Base-by-base conservation (phyloP, 64 coral and sea anemone genomes). In the Montipora foliosa region DNA sequence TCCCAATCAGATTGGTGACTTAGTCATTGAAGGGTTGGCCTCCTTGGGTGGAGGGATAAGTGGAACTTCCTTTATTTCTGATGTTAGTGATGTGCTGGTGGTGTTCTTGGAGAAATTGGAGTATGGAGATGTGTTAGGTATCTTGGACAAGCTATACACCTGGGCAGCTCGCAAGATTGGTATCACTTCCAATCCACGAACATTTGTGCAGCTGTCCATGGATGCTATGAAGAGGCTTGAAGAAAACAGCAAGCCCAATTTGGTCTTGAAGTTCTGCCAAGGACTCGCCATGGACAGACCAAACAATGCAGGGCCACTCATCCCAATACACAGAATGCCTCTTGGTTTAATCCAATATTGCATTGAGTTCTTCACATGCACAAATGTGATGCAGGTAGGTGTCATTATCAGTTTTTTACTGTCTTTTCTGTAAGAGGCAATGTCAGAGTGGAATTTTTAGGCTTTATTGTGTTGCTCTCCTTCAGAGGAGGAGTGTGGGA, bases 331-430 rank as follows among this genome's bases (percentile, higher is more conserved):
- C n/a, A 68, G 80, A 45, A 90, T 95, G 80, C 80, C 87, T 79
- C 87, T 95, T 86, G 80, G 87, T 0, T 58, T 95, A 8, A 51
- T 95, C 1, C 25, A 95, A 4, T 72, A 94, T 49, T 76, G 69
- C 44, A 86, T 90, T 13, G 87, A 90, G 59, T 90, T 90, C 87
- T 90, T 90, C 24, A 90, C 72, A 1, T 90, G 93, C 44, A 90
- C 78, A 16, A 93, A 94, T 94, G 24, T 83, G 49, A 88, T 75
- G 85, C 78, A 89, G 77, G 67, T 89, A 91, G 73, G 5, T 55
- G 9, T 55, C 9, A 55, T 10, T 55, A 55, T 29, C 29, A 29
- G 29, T 29, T 29, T 29, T 29, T 1, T 29, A 29, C 29, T 29
- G 29, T 29, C 1, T 1, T 29, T 29, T 29, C 29, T 29, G 29